Evolutionary conservation across 2,888 invertebrate genomes (phyloP).

Genomic region (Cecidostiba fungosa): DNA sequence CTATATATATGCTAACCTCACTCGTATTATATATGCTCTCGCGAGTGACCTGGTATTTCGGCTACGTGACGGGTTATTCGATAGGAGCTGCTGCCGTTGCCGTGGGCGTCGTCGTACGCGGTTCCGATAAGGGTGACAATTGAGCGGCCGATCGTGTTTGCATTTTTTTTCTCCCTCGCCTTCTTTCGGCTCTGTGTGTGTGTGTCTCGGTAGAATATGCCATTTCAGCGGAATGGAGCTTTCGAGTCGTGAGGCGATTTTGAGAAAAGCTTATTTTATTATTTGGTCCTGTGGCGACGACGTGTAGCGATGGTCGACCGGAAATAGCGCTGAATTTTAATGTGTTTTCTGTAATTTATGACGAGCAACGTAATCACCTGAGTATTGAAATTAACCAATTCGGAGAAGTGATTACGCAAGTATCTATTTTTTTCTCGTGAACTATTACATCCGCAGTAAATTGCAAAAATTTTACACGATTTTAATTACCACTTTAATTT

Average conservation of each 20-base stretch:
- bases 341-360: too few relatives aligned
- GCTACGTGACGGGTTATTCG: slow-evolving; percentile 48
- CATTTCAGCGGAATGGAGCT: background rate
- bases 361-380: too few relatives aligned
- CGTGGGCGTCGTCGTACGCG: background rate
- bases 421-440: too few relatives aligned
- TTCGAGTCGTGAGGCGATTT: background rate
- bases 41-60: slow-evolving; percentile 57
- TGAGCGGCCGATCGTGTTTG: slow-evolving; percentile 39
- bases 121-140: slow-evolving; percentile 44
- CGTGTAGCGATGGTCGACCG: background rate
- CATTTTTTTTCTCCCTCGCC: background rate
- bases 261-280: background rate
- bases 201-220: background rate
- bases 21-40: slow-evolving; percentile 20
- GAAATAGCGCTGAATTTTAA: background rate
- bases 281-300: background rate
- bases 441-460: too few relatives aligned
- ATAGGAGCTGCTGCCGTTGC: slow-evolving; percentile 8
- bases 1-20: background rate
- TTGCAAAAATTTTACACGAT: too few relatives aligned
- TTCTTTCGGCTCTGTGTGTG: background rate
- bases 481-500: too few relatives aligned
- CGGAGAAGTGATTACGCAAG: too few relatives aligned
- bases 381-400: too few relatives aligned